phyloP scores from a whole-genome alignment of 2,797 vertebrate species.

The Glossophaga mutica region DNA sequence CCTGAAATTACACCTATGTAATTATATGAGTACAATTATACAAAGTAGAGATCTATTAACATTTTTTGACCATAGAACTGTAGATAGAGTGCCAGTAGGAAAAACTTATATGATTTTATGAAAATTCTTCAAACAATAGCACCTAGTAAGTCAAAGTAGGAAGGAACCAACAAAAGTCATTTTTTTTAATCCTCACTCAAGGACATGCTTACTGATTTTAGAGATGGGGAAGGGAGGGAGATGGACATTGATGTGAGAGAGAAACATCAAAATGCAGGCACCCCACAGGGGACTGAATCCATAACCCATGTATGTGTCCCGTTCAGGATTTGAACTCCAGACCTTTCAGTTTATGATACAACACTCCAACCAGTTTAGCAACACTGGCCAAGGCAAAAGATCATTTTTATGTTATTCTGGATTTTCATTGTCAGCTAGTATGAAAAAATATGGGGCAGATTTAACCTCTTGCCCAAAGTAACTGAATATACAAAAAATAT shows the following conservation, averaged over 20 bases:
- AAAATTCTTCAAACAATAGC: neutral
- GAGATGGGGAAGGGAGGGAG: too few species aligned
- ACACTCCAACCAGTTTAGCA: too few species aligned
- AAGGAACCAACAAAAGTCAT: neutral
- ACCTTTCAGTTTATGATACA: too few species aligned
- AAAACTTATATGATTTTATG: neutral
- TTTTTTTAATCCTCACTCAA: too few species aligned
- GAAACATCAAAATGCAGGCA: too few species aligned
- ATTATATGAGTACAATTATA: neutral
- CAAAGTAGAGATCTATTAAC: neutral
- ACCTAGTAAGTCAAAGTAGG: neutral
- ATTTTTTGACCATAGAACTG: neutral
- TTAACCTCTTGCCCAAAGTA: neutral
- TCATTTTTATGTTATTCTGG: neutral
- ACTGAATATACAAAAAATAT: neutral
- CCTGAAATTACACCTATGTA: neutral
- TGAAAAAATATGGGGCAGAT: neutral
- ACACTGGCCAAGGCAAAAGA: too few species aligned
- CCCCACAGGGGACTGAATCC: too few species aligned
- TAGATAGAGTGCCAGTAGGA: neutral
- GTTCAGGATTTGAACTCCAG: too few species aligned
- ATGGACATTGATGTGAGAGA: too few species aligned
- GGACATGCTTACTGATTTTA: too few species aligned
- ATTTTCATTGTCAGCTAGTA: neutral
- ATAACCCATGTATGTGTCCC: too few species aligned